Evolutionary conservation across 1,140 invertebrate genomes (phyloP).

Genomic region (Cydia pomonella): DNA sequence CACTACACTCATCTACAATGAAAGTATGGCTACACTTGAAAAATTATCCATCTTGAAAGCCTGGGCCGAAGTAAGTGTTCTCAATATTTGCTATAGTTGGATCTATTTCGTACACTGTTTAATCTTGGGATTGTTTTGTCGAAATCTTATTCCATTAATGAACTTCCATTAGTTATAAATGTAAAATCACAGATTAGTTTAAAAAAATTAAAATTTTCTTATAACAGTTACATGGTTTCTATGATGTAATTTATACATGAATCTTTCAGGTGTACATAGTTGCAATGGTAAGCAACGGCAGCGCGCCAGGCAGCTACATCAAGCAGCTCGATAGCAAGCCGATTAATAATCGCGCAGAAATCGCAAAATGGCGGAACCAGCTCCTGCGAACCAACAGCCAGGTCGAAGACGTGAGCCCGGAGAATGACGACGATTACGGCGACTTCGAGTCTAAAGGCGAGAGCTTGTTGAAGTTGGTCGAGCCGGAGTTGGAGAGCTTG

Average conservation of each 20-base stretch:
- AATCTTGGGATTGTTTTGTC: too few relatives aligned
- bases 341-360: constrained; percentile 60
- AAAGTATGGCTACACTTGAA: constrained; percentile 97
- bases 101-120: too few relatives aligned
- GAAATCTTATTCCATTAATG: too few relatives aligned
- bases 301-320: constrained; percentile 83
- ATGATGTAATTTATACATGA: too few relatives aligned
- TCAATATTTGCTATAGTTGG: background rate
- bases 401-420: constrained; percentile 54
- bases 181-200: background rate
- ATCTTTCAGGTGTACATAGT: constrained; percentile 92
- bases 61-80: constrained; percentile 94
- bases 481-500: constrained; percentile 94
- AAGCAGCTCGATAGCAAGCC: constrained; percentile 72
- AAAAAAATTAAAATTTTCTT: too few relatives aligned
- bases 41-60: constrained; percentile 98
- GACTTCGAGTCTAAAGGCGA: constrained; percentile 88
- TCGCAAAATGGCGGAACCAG: constrained; percentile 66
- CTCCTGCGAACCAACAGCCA: constrained; percentile 61
- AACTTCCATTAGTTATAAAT: too few relatives aligned
- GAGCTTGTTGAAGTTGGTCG: constrained; percentile 93
- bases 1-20: constrained; percentile 92
- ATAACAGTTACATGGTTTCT: too few relatives aligned
- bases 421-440: constrained; percentile 85
- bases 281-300: constrained; percentile 91